These are phyloP conservation scores for Sebastes nivosus DNA, from an alignment of 2,797 vertebrate genomes.

Conservation along the genomic window DNA sequence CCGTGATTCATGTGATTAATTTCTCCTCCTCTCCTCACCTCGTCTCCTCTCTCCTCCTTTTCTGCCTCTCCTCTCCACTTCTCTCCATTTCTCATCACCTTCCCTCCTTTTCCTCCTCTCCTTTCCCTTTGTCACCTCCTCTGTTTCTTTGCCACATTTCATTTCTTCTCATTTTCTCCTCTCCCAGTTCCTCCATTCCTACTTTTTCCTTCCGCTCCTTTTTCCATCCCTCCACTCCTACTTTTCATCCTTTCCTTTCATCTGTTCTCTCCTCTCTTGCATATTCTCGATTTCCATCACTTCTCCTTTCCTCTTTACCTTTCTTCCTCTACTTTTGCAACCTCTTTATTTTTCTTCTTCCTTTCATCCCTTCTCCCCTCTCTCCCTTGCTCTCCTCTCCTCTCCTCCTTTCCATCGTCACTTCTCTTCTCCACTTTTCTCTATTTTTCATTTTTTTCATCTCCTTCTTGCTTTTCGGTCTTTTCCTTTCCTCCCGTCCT, in stretches of 20 bases:
- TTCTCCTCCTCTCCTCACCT: constrained; percentile 1
- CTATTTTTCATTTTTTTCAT: background rate
- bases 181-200: background rate
- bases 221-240: background rate
- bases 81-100: background rate
- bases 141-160: background rate
- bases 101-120: background rate
- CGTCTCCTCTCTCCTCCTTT: background rate
- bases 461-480: background rate
- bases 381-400: background rate
- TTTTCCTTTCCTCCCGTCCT: background rate
- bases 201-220: background rate
- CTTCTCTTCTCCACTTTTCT: background rate
- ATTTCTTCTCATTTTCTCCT: background rate
- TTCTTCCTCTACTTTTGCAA: background rate
- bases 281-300: background rate
- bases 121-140: background rate
- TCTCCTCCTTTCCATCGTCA: background rate
- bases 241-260: background rate
- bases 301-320: background rate
- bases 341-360: background rate
- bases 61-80: background rate
- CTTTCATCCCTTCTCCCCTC: background rate
- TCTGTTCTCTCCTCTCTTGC: background rate
- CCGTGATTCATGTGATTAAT: no score